phyloP scores from a whole-genome alignment of 2,113 vertebrate genomes.

The Rhagologus leucostigma region DNA sequence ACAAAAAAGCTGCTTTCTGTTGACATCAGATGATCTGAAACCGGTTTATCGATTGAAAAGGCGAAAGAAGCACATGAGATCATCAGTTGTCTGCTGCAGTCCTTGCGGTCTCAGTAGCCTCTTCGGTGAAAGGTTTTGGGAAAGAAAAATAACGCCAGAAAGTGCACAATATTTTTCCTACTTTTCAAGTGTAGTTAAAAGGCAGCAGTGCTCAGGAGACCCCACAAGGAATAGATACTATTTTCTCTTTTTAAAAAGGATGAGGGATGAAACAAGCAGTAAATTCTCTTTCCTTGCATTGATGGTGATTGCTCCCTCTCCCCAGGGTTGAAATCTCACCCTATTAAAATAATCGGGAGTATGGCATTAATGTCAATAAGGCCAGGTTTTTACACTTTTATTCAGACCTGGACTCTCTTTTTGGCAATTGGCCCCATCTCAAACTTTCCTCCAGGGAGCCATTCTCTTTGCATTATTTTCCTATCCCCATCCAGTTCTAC shows the following conservation, averaged over 20 bases:
- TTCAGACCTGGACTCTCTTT: neutral
- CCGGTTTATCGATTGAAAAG: constrained; percentile 32
- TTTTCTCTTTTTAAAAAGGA: neutral
- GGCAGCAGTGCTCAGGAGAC: neutral
- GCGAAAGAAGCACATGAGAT: neutral
- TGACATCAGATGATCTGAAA: constrained; percentile 61
- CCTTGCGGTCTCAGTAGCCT: neutral
- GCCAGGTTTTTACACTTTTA: neutral
- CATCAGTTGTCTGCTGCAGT: neutral
- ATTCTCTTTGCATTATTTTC: constrained; percentile 3
- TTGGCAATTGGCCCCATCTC: neutral
- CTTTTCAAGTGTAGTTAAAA: neutral
- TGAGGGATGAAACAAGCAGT: neutral
- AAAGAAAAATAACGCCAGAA: neutral
- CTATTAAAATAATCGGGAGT: constrained; percentile 18
- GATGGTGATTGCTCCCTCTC: neutral
- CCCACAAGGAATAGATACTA: neutral
- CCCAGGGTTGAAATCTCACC: neutral
- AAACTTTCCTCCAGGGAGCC: constrained; percentile 12
- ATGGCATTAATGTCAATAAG: neutral
- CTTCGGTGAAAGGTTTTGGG: neutral
- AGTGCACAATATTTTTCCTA: neutral
- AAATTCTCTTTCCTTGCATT: neutral
- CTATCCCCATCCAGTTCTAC: neutral
- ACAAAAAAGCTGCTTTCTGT: constrained; percentile 55